phyloP scores from a whole-genome alignment of 2,888 invertebrate species.

The Drosophila testacea region DNA sequence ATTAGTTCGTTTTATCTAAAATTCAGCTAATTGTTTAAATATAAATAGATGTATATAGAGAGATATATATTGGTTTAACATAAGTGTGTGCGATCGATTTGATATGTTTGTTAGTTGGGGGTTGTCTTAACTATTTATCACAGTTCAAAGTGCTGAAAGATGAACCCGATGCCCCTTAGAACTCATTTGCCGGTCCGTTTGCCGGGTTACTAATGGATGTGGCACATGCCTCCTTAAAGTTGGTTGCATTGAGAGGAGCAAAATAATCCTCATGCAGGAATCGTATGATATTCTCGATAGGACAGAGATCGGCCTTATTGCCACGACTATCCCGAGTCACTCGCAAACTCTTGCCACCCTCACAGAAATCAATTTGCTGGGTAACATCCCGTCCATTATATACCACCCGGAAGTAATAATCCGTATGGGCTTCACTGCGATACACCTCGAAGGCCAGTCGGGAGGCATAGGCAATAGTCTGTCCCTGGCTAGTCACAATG shows the following conservation, averaged over 20 bases:
- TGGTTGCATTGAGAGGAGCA: slow-evolving; percentile 92
- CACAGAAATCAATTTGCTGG: slow-evolving; percentile 92
- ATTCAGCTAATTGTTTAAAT: slow-evolving; percentile 27
- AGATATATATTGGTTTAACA: slow-evolving; percentile 13
- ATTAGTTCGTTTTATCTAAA: slow-evolving; percentile 35
- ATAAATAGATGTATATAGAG: slow-evolving; percentile 14
- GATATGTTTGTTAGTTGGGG: slow-evolving; percentile 46
- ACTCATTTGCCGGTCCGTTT: slow-evolving; percentile 75
- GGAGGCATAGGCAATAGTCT: slow-evolving; percentile 93
- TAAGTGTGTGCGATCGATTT: slow-evolving; percentile 35
- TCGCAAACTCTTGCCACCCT: slow-evolving; percentile 86
- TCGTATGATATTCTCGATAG: slow-evolving; percentile 94
- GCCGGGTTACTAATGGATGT: slow-evolving; percentile 82
- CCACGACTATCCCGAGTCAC: slow-evolving; percentile 86
- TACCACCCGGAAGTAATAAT: slow-evolving; percentile 92
- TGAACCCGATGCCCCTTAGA: slow-evolving; percentile 57
- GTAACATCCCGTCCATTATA: slow-evolving; percentile 96
- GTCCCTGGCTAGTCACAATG: slow-evolving; percentile 82
- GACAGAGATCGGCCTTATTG: slow-evolving; percentile 89
- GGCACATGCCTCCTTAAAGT: slow-evolving; percentile 93
- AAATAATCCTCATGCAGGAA: slow-evolving; percentile 96
- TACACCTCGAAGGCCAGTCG: slow-evolving; percentile 95
- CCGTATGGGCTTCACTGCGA: slow-evolving; percentile 88
- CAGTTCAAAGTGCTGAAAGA: slow-evolving; percentile 62
- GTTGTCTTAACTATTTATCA: slow-evolving; percentile 66